phyloP scores from a whole-genome alignment of 2,888 invertebrate genomes.

The Chelonus formosanus region DNA sequence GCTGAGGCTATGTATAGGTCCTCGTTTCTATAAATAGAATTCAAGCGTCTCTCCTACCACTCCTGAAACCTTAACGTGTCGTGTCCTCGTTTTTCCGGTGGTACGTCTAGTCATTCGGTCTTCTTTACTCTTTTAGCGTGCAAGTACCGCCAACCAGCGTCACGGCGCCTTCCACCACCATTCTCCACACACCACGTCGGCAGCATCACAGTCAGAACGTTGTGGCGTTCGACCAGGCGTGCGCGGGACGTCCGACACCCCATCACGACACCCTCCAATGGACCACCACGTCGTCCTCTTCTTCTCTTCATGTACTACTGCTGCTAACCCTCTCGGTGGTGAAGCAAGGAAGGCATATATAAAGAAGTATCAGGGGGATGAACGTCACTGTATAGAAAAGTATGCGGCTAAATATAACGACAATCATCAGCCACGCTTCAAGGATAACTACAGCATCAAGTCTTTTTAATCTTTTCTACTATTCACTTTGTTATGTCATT shows the following conservation, averaged over 20 bases:
- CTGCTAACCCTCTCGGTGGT: slow-evolving; percentile 1
- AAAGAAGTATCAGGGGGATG: background rate
- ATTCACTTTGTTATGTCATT: background rate
- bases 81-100: slow-evolving; percentile 29
- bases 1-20: slow-evolving; percentile 58
- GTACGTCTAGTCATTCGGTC: slow-evolving; percentile 33
- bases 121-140: slow-evolving; percentile 35
- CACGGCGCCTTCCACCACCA: slow-evolving; percentile 23
- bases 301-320: slow-evolving; percentile 9
- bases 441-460: slow-evolving; percentile 19
- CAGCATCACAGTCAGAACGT: slow-evolving; percentile 21
- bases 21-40: slow-evolving; percentile 63
- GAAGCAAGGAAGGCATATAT: background rate
- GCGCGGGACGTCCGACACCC: slow-evolving; percentile 31
- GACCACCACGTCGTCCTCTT: slow-evolving; percentile 29
- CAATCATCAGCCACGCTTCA: slow-evolving; percentile 26
- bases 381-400: slow-evolving; percentile 36
- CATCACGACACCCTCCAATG: slow-evolving; percentile 35
- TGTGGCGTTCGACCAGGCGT: slow-evolving; percentile 23
- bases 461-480: background rate
- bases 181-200: background rate
- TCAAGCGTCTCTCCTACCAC: slow-evolving; percentile 45
- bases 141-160: slow-evolving; percentile 14
- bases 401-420: slow-evolving; percentile 49
- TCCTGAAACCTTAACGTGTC: slow-evolving; percentile 20